These are phyloP conservation scores for Trichogramma dendrolimi DNA, from an alignment of 2,888 invertebrate genomes.

Conservation along the genomic window DNA sequence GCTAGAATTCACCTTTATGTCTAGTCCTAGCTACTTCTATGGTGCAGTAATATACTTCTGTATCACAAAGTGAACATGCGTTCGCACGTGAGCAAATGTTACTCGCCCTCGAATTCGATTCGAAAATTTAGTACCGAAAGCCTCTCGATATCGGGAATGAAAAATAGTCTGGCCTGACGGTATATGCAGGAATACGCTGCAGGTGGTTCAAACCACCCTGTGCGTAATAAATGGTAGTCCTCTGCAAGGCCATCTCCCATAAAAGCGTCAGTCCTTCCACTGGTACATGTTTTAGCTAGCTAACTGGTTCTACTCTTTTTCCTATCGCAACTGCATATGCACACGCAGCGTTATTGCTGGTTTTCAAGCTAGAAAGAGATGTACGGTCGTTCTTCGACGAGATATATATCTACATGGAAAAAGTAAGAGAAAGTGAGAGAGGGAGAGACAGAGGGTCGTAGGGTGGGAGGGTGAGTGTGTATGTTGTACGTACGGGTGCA, in stretches of 20 bases:
- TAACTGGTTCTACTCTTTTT: not conserved
- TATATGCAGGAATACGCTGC: not conserved
- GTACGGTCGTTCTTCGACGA: not conserved
- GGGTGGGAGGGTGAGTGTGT: constrained; percentile 3
- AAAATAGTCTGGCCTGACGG: constrained; percentile 16
- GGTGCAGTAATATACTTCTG: too few relatives aligned
- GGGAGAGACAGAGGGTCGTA: not conserved
- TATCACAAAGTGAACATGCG: too few relatives aligned
- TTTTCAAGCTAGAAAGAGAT: not conserved
- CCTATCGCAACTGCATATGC: constrained; percentile 1
- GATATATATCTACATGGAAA: not conserved
- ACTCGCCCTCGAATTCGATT: not conserved
- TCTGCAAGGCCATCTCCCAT: constrained; percentile 9
- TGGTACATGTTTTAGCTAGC: too few relatives aligned
- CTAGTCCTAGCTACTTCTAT: too few relatives aligned
- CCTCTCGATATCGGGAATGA: constrained; percentile 23
- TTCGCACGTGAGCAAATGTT: too few relatives aligned
- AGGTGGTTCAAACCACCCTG: constrained; percentile 14
- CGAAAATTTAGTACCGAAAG: constrained; percentile 21
- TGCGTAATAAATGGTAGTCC: constrained; percentile 25
- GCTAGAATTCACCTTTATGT: too few relatives aligned
- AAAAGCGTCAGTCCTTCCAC: constrained; percentile 8
- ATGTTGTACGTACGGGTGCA: too few relatives aligned
- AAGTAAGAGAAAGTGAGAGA: not conserved
- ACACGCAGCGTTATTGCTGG: constrained; percentile 4